Percentiles rank a stretch among this genome's conserved stretches.
Conservation (phyloP, 2,113 vertebrate genomes). For the Stercorarius parasiticus region DNA sequence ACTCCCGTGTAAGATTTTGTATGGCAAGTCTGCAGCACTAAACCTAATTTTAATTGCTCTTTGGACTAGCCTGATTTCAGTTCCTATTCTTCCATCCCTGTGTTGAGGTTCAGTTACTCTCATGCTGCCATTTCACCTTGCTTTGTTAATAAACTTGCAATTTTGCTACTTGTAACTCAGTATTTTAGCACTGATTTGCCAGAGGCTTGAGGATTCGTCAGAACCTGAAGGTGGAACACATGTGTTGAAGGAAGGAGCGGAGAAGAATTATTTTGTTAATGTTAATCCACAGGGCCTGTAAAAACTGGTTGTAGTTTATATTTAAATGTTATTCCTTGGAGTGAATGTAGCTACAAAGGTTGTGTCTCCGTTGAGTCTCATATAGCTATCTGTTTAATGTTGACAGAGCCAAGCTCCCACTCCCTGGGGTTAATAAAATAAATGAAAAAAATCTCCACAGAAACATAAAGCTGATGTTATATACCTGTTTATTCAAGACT, state of each 20-base stretch:
- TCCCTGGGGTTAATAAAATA: neutral
- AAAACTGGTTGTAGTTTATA: constrained; percentile 20
- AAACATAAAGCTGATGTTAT: neutral
- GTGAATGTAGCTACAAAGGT: neutral
- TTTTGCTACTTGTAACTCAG: neutral
- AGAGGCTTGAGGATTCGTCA: neutral
- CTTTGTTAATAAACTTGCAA: neutral
- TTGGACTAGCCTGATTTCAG: neutral
- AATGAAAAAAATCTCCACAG: neutral
- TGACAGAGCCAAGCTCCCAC: neutral
- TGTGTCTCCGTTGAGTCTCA: neutral
- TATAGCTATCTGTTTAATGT: neutral
- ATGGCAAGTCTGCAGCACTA: neutral
- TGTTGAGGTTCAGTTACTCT: neutral
- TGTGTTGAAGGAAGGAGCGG: neutral
- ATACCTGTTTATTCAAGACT: neutral
- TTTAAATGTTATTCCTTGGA: neutral
- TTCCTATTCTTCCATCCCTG: neutral
- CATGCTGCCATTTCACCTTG: neutral
- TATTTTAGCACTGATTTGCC: neutral
- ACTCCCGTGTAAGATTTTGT: neutral
- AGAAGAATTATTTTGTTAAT: neutral
- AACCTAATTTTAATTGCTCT: neutral
- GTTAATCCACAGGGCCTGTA: constrained; percentile 6
- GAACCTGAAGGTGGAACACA: neutral